Base-by-base conservation (phyloP, 1,140 invertebrate genomes). In the Cyclina sinensis region DNA sequence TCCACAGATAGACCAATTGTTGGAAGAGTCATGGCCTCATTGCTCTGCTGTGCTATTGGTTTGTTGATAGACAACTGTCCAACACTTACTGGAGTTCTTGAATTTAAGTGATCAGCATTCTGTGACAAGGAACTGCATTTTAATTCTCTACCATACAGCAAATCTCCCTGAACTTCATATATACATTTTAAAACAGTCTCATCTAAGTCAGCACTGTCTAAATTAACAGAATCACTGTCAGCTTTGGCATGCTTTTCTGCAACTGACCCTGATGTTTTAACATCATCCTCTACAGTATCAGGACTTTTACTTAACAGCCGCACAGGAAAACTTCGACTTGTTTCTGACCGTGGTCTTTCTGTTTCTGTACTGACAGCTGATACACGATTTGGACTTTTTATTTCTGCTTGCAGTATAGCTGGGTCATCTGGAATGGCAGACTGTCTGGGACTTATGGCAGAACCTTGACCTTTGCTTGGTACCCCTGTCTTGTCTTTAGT, bases 111-210 rank as follows among this genome's bases (percentile, higher is more conserved):
- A 39, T 32, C 54, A 59, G 48, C 51, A 24, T 76, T 51, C 21
- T 62, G 24, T 2, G 35, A 12, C 54, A 27, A 9, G 21, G 21
- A 39, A 21, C 37, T 85, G 16, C 39, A 16, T 30, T 51, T 21
- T n/a, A 86, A 46, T 27, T 84, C 62, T 18, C 57, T 30, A n/a
- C 78, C 83, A 86, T 86, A 70, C 21, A 86, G 48, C 51, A 59
- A 57, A 76, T 86, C 83, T 37, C 57, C 43, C 5, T 86, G 12
- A 0, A 76, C 68, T 78, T 86, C 68, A 59, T 86, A 76, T 16
- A 86, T 74, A 78, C 83, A 76, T 43, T 86, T 86, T 46, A 86
- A 59, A 14, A 86, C 73, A n/a, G 70, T 86, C 59, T 86, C 83
- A 86, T 86, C 73, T 14, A 86, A 12, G 16, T 86, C 83, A 35